Evolutionary conservation across 2,797 vertebrate genomes (phyloP).

Genomic region (Anguilla megastoma): DNA sequence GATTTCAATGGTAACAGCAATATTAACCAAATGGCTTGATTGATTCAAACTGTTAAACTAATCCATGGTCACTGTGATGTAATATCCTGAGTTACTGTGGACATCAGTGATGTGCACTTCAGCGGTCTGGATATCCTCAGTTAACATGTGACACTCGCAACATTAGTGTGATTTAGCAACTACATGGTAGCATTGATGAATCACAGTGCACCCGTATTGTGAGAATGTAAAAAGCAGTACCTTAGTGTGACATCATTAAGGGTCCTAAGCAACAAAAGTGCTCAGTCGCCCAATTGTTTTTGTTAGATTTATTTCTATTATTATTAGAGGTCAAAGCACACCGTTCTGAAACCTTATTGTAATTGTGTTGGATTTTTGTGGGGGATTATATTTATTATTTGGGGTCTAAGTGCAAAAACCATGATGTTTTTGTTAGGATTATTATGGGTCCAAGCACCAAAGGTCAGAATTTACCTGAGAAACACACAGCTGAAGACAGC

Average conservation of each 20-base stretch:
- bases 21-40: neutral
- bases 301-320: neutral
- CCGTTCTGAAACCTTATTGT: neutral
- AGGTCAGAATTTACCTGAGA: neutral
- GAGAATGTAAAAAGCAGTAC: neutral
- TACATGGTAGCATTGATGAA: neutral
- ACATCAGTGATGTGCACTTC: no score
- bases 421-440: slow-evolving; percentile 2
- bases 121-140: neutral
- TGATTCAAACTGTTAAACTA: neutral
- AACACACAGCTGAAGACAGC: no score
- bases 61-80: neutral
- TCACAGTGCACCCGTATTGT: neutral
- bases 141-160: neutral
- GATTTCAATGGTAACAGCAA: neutral
- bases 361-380: neutral
- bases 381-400: slow-evolving; percentile 1
- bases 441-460: neutral
- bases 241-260: neutral
- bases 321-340: neutral
- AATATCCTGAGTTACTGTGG: neutral
- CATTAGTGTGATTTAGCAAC: neutral
- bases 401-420: neutral
- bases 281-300: neutral
- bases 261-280: neutral